Conservation (phyloP, 2,797 vertebrate species). For the Synanceia verrucosa region DNA sequence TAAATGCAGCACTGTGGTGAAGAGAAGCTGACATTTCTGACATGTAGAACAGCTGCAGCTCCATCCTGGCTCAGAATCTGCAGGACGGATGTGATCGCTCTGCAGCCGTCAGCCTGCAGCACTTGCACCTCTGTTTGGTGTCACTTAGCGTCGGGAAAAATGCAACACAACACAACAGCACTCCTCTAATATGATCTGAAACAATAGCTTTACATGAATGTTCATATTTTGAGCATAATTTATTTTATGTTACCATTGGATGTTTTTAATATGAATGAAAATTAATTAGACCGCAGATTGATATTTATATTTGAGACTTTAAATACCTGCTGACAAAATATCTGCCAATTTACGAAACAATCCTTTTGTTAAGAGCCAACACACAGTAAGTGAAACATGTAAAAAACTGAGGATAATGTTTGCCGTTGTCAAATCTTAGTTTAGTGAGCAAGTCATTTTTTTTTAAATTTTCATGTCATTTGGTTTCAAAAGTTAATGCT, state of each 20-base stretch:
- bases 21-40: slow-evolving; percentile 23
- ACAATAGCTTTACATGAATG: background rate
- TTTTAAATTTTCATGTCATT: no score
- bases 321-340: no score
- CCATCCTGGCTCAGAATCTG: slow-evolving; percentile 4
- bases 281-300: background rate
- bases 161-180: background rate
- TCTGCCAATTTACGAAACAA: no score
- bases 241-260: background rate
- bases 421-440: no score
- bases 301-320: background rate
- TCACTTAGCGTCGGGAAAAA: slow-evolving; percentile 1
- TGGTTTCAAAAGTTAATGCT: no score
- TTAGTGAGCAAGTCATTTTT: no score
- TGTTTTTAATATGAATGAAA: background rate
- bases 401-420: no score
- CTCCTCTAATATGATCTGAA: background rate
- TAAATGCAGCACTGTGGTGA: background rate
- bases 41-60: slow-evolving; percentile 44
- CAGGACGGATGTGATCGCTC: slow-evolving; percentile 13
- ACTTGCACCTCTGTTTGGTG: background rate
- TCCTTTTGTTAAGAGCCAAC: no score
- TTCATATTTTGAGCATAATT: background rate
- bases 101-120: background rate
- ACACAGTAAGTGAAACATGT: no score